Evolutionary conservation across 2,113 vertebrate species (phyloP).

Genomic region (Tricholaema leucomelas): DNA sequence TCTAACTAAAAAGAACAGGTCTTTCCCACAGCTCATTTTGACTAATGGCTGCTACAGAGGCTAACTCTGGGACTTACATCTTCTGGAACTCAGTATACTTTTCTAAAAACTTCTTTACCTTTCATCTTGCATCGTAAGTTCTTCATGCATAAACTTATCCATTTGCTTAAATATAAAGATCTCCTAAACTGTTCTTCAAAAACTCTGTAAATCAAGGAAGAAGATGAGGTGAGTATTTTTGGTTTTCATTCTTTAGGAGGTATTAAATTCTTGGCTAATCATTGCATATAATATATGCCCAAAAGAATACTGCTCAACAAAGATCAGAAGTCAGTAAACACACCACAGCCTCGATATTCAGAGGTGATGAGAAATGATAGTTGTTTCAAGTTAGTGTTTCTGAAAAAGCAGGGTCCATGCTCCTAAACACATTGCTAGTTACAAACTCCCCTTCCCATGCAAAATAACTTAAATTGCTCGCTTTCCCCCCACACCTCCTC

Average conservation of each 20-base stretch:
- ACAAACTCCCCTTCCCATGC: not conserved
- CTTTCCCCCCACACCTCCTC: too few relatives aligned
- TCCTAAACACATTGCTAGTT: not conserved
- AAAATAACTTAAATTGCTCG: not conserved
- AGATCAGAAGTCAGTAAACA: not conserved
- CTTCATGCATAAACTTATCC: not conserved
- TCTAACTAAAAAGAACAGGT: not conserved
- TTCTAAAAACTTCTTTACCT: not conserved
- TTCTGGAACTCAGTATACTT: not conserved
- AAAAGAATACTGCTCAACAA: not conserved
- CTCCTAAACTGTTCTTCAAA: not conserved
- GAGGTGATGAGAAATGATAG: not conserved
- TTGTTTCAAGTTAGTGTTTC: not conserved
- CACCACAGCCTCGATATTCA: not conserved
- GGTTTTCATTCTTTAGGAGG: not conserved
- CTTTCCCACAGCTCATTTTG: not conserved
- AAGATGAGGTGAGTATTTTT: not conserved
- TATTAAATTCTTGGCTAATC: not conserved
- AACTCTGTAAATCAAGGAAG: not conserved
- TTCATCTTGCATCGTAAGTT: not conserved
- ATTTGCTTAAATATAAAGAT: not conserved
- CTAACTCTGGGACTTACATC: not conserved
- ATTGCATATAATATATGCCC: not conserved
- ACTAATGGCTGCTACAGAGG: not conserved
- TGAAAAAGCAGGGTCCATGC: not conserved